Evolutionary conservation across 2,888 invertebrate genomes (phyloP), one percentile per base, ranked within the genome.

Genomic region (Volucella inanis): DNA sequence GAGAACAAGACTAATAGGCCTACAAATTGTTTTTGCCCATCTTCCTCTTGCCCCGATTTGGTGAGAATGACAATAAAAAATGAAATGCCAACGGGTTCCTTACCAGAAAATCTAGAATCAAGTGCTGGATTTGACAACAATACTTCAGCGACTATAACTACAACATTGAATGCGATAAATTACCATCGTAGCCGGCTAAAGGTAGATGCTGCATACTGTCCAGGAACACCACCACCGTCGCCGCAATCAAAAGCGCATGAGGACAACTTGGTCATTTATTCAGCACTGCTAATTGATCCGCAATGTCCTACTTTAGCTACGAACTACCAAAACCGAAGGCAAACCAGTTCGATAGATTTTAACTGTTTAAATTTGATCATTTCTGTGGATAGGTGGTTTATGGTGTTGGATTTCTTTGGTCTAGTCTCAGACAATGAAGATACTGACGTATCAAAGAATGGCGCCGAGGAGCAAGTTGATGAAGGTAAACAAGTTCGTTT

Each of bases 321-420:
- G 3, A 93, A 94, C 68, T 95, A 95, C 89, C 94, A 95, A 87
- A 94, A 94, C 90, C 93, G 93, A 87, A 90, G 89, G 67, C 89
- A 80, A 74, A 88, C 88, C 10, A 92, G 91, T 77, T 92, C 91
- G 68, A 95, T 98, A 22, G 97, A 98, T 90, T 98, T 98, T 92
- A 98, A 98, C 91, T 96, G 97, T 89, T 93, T 99, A 88, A 97
- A 98, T 91, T 93, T 98, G 87, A 96, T 97, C 41, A 94, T 99
- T 87, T 98, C 97, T 90, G 95, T 98, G 31, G 97, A 98, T 90
- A 97, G 98, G 65, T 99, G 98, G 99, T 97, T 98, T 88, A 95
- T 98, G 43, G 95, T 99, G 54, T 93, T 99, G 67, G 98, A 99
- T 92, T 98, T 99, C 91, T 97, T 99, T 89, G 97, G 97, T 41